These are phyloP conservation scores for Coccyzus lansbergi DNA, from an alignment of 2,797 vertebrate genomes.

Conservation along the genomic window DNA sequence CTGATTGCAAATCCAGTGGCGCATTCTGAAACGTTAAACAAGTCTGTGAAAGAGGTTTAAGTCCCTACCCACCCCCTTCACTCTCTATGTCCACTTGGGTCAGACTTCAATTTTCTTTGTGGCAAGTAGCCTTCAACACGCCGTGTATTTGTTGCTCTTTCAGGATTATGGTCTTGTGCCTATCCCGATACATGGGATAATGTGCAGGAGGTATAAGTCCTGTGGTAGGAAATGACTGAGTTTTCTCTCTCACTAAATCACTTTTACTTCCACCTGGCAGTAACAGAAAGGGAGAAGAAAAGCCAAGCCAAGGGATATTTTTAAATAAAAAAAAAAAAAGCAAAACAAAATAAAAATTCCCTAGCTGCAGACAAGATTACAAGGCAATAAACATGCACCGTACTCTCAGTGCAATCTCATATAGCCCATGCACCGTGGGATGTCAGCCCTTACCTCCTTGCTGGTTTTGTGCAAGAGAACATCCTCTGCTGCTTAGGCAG, in stretches of 20 bases:
- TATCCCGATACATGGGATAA: neutral
- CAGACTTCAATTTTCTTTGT: neutral
- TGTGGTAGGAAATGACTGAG: slow-evolving; percentile 43
- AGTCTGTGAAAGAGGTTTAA: slow-evolving; percentile 42
- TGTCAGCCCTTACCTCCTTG: neutral
- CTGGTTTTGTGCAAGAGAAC: neutral
- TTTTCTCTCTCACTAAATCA: slow-evolving; percentile 50
- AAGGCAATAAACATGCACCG: neutral
- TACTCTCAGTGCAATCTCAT: neutral
- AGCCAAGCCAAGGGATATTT: neutral
- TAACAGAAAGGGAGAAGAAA: neutral
- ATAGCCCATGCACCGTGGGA: fast-evolving
- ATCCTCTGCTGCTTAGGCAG: neutral
- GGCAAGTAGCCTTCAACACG: neutral
- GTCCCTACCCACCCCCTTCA: slow-evolving; percentile 3
- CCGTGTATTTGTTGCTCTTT: neutral
- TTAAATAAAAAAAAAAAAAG: too few species aligned
- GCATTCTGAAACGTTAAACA: slow-evolving; percentile 59
- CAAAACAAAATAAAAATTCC: neutral
- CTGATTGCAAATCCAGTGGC: slow-evolving; percentile 72
- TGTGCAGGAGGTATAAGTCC: neutral
- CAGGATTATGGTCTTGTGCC: neutral
- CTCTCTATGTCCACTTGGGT: neutral
- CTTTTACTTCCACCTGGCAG: neutral
- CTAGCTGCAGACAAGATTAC: neutral